Conservation (phyloP, 2,888 invertebrate genomes). For the Ophion ventricosus region DNA sequence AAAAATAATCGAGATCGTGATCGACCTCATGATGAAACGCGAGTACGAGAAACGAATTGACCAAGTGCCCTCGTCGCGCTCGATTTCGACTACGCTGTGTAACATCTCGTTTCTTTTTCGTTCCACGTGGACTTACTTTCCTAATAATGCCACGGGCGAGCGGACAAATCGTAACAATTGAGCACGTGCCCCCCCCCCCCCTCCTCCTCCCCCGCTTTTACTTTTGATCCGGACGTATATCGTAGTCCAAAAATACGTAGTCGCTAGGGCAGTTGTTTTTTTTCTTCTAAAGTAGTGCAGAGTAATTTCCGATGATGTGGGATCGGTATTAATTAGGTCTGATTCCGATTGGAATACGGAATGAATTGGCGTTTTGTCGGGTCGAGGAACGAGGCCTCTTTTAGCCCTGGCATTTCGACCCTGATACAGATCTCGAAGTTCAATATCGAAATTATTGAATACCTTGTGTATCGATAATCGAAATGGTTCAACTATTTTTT, state of each 20-base stretch:
- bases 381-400: no score
- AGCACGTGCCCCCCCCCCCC: conserved; percentile 14
- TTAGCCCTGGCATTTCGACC: no score
- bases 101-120: conserved; percentile 29
- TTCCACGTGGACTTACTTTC: conserved; percentile 45
- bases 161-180: conserved; percentile 34
- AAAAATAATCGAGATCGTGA: conserved; percentile 42
- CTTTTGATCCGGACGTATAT: background rate
- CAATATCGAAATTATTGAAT: no score
- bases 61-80: background rate
- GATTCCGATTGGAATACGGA: background rate
- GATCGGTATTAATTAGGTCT: no score
- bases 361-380: no score
- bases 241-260: background rate
- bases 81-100: conserved; percentile 26
- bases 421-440: no score
- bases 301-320: no score
- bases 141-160: conserved; percentile 58
- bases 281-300: no score
- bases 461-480: no score
- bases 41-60: conserved; percentile 9
- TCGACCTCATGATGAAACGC: conserved; percentile 50
- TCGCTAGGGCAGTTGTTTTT: no score
- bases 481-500: no score
- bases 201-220: background rate